Percentiles rank a stretch among this genome's conserved stretches.
Conservation (phyloP, 1,140 invertebrate genomes). For the Amphibalanus amphitrite region DNA sequence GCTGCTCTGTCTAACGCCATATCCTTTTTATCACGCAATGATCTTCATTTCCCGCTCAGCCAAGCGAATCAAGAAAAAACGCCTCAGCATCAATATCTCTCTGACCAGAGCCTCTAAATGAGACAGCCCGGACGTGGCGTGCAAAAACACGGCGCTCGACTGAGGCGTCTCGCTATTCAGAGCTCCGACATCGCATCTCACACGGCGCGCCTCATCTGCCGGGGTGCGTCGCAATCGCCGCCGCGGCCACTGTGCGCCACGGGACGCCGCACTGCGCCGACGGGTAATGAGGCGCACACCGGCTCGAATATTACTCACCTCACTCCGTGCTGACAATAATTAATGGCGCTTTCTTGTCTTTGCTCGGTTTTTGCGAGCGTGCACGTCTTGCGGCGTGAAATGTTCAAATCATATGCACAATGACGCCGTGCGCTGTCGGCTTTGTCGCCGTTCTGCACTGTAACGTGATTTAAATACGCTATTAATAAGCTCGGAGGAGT, state of each 20-base stretch:
- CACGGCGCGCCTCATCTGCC: too few relatives aligned
- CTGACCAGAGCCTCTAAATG: too few relatives aligned
- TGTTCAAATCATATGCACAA: conserved; percentile 1
- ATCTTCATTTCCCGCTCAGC: too few relatives aligned
- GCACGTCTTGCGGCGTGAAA: neutral
- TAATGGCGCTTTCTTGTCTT: neutral
- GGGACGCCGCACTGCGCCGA: neutral
- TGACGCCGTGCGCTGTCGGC: neutral
- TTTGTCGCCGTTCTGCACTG: neutral
- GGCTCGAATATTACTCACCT: neutral
- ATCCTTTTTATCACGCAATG: too few relatives aligned
- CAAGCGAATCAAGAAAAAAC: too few relatives aligned
- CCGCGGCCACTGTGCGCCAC: too few relatives aligned
- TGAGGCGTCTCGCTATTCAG: too few relatives aligned
- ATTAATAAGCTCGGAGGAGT: neutral
- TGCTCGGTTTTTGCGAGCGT: neutral
- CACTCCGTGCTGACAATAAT: neutral
- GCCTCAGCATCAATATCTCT: too few relatives aligned
- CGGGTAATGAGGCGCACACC: neutral
- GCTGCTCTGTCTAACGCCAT: too few relatives aligned
- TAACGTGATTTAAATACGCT: neutral
- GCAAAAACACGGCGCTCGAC: too few relatives aligned
- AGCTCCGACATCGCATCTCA: too few relatives aligned
- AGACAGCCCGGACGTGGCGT: too few relatives aligned
- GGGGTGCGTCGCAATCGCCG: neutral